Conservation (phyloP, 2,888 invertebrate species). For the Polyommatus icarus region DNA sequence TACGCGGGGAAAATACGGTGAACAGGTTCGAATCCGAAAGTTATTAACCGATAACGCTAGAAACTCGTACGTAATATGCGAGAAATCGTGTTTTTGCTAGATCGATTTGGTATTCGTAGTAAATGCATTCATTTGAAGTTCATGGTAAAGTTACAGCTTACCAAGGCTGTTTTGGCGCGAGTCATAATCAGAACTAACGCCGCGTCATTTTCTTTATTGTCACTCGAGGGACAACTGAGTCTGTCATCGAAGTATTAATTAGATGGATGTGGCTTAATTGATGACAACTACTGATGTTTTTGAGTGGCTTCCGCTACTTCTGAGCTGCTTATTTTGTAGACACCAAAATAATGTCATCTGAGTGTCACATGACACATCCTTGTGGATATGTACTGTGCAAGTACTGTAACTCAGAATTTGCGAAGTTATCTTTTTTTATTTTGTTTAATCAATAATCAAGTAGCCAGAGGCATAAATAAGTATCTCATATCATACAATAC, state of each 20-base stretch:
- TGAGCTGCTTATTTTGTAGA: no score
- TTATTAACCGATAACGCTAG: conserved; percentile 48
- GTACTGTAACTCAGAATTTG: no score
- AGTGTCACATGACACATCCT: no score
- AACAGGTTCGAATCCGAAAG: conserved; percentile 69
- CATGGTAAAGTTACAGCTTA: background rate
- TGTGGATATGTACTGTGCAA: no score
- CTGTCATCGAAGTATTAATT: no score
- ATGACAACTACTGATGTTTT: no score
- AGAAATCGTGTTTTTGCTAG: background rate
- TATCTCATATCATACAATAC: background rate
- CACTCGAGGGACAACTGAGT: no score
- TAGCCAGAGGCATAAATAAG: background rate
- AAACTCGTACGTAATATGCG: conserved; percentile 12
- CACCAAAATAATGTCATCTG: no score
- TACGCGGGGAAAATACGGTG: conserved; percentile 68
- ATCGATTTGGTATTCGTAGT: background rate
- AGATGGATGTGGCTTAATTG: no score
- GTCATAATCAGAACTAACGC: background rate
- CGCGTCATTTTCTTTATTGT: background rate
- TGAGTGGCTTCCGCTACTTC: no score
- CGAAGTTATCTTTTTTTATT: no score
- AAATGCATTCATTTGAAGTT: background rate
- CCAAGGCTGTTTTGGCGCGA: background rate
- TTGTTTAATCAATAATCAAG: no score